Percentiles rank a stretch among this genome's conserved stretches.
These are phyloP conservation scores for Myotis yumanensis DNA, from an alignment of 2,113 vertebrate species.

Conservation along the genomic window DNA sequence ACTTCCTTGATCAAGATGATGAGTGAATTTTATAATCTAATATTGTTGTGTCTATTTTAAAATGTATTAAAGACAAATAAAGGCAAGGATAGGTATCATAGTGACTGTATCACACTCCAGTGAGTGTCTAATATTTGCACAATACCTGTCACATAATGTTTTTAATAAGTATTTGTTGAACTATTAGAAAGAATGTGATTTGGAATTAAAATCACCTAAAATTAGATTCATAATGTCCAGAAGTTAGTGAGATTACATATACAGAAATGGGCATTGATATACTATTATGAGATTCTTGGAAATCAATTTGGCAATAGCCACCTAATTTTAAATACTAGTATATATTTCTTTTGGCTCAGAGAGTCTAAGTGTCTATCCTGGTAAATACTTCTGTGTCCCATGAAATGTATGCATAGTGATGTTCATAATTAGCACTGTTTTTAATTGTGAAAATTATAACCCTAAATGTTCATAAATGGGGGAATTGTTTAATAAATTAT, in stretches of 20 bases:
- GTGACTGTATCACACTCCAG: background rate
- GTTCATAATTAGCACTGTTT: background rate
- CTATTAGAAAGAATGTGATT: background rate
- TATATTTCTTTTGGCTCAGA: slow-evolving; percentile 5
- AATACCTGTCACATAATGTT: background rate
- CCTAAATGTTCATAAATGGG: slow-evolving; percentile 2
- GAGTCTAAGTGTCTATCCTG: background rate
- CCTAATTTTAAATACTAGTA: slow-evolving; percentile 7
- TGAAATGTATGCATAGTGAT: background rate
- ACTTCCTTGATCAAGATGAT: background rate
- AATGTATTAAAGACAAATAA: background rate
- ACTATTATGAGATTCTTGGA: background rate
- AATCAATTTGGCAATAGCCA: background rate
- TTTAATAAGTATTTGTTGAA: slow-evolving; percentile 9
- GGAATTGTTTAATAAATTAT: slow-evolving; percentile 20
- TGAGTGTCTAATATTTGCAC: background rate
- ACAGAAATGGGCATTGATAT: background rate
- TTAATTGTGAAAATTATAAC: slow-evolving; percentile 9
- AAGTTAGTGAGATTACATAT: background rate
- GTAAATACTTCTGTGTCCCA: background rate
- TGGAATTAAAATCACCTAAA: slow-evolving; percentile 43
- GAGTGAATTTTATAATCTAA: background rate
- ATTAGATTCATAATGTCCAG: slow-evolving; percentile 40
- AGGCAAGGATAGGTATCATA: background rate
- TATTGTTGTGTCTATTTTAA: slow-evolving; percentile 26